Conservation (phyloP, 2,888 invertebrate genomes). For the Nomada ruficornis region DNA sequence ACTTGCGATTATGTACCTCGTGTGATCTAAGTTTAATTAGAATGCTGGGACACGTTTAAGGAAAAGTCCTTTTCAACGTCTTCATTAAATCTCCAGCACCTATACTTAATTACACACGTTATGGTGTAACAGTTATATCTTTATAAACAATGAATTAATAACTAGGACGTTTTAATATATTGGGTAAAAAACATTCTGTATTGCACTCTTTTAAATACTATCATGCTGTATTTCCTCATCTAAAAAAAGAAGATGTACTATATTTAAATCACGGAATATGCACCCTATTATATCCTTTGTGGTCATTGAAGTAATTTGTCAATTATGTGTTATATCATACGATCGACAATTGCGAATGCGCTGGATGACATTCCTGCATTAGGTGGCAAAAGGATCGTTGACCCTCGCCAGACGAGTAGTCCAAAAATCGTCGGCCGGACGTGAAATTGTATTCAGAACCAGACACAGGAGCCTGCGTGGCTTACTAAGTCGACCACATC, state of each 20-base stretch:
- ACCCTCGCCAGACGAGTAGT: slow-evolving; percentile 35
- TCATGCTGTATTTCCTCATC: no score
- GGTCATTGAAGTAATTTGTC: not conserved
- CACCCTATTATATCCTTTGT: no score
- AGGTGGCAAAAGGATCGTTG: slow-evolving; percentile 43
- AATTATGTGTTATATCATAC: slow-evolving; percentile 23
- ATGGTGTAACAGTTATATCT: not conserved
- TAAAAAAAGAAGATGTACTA: no score
- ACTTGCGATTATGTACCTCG: not conserved
- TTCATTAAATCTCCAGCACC: not conserved
- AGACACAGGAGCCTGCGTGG: slow-evolving; percentile 46
- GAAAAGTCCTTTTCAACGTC: not conserved
- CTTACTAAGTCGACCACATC: slow-evolving; percentile 53
- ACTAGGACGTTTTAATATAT: not conserved
- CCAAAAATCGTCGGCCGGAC: slow-evolving; percentile 62
- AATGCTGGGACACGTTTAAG: not conserved
- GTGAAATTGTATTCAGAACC: slow-evolving; percentile 58
- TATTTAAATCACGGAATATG: no score
- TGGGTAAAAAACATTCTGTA: not conserved
- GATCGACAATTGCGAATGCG: slow-evolving; percentile 12
- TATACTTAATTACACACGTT: not conserved
- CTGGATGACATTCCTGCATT: slow-evolving; percentile 32
- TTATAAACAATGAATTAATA: not conserved
- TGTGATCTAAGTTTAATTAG: slow-evolving; percentile 1
- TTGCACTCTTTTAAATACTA: no score